phyloP scores from a whole-genome alignment of 2,888 invertebrate species.

The Perdita meconis region DNA sequence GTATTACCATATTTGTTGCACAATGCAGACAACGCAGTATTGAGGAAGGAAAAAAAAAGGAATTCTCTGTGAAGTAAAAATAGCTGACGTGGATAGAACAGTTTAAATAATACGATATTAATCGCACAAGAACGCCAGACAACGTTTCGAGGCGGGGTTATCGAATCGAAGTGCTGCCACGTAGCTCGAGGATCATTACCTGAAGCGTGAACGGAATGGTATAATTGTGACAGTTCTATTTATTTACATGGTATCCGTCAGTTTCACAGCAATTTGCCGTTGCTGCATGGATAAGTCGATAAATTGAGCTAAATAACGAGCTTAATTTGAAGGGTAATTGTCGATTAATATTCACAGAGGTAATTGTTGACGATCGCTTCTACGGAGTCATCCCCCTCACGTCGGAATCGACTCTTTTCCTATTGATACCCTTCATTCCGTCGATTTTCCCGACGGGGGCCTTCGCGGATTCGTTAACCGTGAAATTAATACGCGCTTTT shows the following conservation, averaged over 20 bases:
- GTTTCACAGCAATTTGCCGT: conserved; percentile 5
- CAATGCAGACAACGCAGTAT: too few relatives aligned
- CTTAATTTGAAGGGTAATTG: conserved; percentile 20
- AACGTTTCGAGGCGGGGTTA: neutral
- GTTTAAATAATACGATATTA: neutral
- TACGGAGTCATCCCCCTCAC: neutral
- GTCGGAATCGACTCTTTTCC: conserved; percentile 5
- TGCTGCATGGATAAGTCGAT: conserved; percentile 13
- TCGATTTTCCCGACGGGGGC: neutral
- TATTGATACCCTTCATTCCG: conserved; percentile 4
- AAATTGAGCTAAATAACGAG: conserved; percentile 32
- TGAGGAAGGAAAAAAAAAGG: too few relatives aligned
- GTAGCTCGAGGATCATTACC: neutral
- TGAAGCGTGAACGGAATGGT: conserved; percentile 3
- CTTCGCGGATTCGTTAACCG: conserved; percentile 7
- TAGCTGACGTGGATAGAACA: neutral
- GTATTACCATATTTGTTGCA: too few relatives aligned
- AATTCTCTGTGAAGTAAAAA: neutral
- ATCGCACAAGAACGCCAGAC: neutral
- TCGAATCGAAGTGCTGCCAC: neutral
- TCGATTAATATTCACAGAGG: conserved; percentile 35
- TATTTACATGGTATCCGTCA: conserved; percentile 20
- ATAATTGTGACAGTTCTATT: conserved; percentile 20
- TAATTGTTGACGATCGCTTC: conserved; percentile 23
- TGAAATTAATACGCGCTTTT: conserved; percentile 33